Percentiles rank a stretch among this genome's conserved stretches.
Evolutionary conservation across 2,888 invertebrate species (phyloP).

Genomic region (Leptinotarsa rubiginosa): DNA sequence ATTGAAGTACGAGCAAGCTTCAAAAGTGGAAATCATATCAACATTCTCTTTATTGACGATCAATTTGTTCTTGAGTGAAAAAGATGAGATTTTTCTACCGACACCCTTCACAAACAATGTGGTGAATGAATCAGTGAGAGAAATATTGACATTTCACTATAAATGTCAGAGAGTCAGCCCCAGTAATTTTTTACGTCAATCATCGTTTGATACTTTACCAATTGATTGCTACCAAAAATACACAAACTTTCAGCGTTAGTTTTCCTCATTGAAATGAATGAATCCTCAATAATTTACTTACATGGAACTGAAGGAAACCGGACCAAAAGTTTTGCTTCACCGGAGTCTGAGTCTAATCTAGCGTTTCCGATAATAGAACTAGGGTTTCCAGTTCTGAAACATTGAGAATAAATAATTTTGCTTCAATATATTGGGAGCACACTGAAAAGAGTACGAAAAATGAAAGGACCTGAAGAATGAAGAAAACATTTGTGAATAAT

Average conservation of each 20-base stretch:
- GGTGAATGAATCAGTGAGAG: too few relatives aligned
- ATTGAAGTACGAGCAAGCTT: too few relatives aligned
- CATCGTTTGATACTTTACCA: background rate
- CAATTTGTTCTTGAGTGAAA: too few relatives aligned
- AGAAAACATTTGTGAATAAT: too few relatives aligned
- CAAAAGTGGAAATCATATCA: too few relatives aligned
- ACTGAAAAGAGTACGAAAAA: too few relatives aligned
- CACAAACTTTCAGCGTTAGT: background rate
- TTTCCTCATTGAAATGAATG: background rate
- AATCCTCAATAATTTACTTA: constrained; percentile 49
- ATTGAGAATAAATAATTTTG: background rate
- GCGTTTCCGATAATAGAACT: constrained; percentile 72
- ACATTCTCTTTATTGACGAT: too few relatives aligned
- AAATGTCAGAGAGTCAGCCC: too few relatives aligned
- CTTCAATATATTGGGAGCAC: constrained; percentile 51
- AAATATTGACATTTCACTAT: too few relatives aligned
- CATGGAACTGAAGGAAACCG: constrained; percentile 72
- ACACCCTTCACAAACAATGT: too few relatives aligned
- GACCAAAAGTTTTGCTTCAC: constrained; percentile 72
- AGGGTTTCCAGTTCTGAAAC: constrained; percentile 69
- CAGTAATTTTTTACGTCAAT: background rate
- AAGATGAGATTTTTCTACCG: too few relatives aligned
- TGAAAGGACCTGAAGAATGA: too few relatives aligned
- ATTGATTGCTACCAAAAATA: background rate
- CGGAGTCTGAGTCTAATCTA: constrained; percentile 67